These are phyloP conservation scores for Mustelus asterias DNA, from an alignment of 2,113 vertebrate species.

Conservation along the genomic window DNA sequence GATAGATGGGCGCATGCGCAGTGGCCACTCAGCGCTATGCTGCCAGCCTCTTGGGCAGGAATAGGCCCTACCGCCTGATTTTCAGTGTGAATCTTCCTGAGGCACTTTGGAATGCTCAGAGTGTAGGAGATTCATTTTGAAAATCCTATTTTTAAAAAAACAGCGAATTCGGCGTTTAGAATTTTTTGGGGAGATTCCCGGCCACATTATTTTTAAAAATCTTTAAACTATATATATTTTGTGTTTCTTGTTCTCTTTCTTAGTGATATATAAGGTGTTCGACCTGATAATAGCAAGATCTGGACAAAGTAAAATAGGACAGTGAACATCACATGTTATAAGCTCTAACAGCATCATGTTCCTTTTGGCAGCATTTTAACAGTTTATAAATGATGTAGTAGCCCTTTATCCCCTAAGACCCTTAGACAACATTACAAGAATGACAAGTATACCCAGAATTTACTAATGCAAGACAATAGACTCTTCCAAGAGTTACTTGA, in stretches of 20 bases:
- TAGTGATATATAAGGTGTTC: not conserved
- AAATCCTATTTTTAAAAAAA: too few relatives aligned
- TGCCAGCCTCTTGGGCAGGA: too few relatives aligned
- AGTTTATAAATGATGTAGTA: constrained; percentile 9
- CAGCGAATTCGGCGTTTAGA: too few relatives aligned
- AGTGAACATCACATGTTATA: not conserved
- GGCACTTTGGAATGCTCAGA: too few relatives aligned
- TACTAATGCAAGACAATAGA: not conserved
- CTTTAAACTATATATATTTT: not conserved
- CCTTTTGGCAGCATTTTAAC: not conserved
- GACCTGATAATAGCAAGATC: not conserved
- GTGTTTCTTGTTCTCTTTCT: not conserved
- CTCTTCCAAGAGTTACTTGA: not conserved
- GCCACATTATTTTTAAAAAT: not conserved
- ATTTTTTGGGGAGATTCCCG: too few relatives aligned
- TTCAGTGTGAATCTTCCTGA: too few relatives aligned
- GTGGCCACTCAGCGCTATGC: too few relatives aligned
- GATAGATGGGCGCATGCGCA: too few relatives aligned
- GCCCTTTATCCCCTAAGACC: constrained; percentile 12
- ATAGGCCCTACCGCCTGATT: too few relatives aligned
- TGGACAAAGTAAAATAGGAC: not conserved
- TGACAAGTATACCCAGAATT: not conserved
- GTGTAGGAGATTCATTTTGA: too few relatives aligned
- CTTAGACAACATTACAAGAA: not conserved
- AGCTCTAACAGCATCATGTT: not conserved